Evolutionary conservation across 2,113 vertebrate genomes (phyloP).

Genomic region (Cairina moschata): DNA sequence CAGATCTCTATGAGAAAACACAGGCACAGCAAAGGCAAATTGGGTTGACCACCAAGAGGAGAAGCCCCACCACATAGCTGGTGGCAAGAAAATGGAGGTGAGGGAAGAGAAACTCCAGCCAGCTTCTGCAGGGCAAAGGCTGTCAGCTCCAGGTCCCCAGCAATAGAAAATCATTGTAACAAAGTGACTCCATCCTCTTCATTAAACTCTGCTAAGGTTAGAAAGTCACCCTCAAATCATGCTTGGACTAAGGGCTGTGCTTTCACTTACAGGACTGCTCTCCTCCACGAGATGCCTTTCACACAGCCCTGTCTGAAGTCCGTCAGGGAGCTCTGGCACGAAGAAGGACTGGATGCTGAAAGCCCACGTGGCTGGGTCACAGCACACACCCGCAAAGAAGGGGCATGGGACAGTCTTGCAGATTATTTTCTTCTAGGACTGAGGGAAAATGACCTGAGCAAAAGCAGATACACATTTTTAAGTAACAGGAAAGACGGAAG

Average conservation of each 20-base stretch:
- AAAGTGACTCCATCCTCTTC: background rate
- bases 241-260: background rate
- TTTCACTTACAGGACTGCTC: background rate
- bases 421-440: background rate
- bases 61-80: background rate
- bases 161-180: background rate
- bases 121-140: background rate
- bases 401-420: too few species aligned
- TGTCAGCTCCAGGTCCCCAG: background rate
- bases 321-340: background rate
- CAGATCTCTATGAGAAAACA: rapidly evolving
- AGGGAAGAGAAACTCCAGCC: background rate
- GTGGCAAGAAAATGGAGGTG: background rate
- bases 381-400: background rate
- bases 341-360: background rate
- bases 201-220: background rate
- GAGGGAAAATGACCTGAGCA: background rate
- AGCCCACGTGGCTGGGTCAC: background rate
- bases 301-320: background rate
- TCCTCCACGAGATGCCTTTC: background rate
- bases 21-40: background rate
- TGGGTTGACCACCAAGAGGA: background rate
- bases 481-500: background rate
- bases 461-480: background rate
- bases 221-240: background rate